A percentile compares a stretch with the other conserved stretches of the same genome.
Evolutionary conservation across 2,113 vertebrate genomes (phyloP).

Genomic region (Puma concolor): DNA sequence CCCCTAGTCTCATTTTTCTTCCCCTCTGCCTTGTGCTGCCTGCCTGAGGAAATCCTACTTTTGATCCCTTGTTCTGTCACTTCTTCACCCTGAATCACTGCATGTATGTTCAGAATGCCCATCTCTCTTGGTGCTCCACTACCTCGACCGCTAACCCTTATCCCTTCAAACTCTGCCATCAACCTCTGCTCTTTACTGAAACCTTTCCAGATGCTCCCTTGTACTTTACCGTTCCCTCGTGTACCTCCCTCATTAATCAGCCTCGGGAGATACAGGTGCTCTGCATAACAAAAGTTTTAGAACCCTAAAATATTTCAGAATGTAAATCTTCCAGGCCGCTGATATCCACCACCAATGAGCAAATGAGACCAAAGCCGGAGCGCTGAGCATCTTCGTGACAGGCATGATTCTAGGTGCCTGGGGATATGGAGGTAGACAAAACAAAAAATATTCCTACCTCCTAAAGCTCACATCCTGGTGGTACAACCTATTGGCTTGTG

Average conservation of each 20-base stretch:
- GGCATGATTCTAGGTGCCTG: not conserved
- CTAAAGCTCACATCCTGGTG: not conserved
- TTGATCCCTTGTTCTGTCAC: fast-evolving
- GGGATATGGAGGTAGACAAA: not conserved
- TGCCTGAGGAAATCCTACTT: not conserved
- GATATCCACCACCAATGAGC: not conserved
- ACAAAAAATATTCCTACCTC: not conserved
- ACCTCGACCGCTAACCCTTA: not conserved
- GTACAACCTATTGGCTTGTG: not conserved
- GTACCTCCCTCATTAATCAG: not conserved
- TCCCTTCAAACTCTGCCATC: not conserved
- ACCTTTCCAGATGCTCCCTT: no score
- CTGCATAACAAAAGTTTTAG: not conserved
- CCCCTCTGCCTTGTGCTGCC: not conserved
- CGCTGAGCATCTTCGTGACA: not conserved
- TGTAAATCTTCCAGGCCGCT: not conserved
- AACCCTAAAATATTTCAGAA: not conserved
- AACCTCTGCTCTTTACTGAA: not conserved
- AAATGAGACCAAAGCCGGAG: not conserved
- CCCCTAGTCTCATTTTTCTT: not conserved
- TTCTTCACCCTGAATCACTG: not conserved
- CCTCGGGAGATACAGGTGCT: not conserved
- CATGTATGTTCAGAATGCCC: not conserved
- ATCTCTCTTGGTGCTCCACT: not conserved
- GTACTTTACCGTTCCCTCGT: not conserved